Base-by-base conservation (phyloP, 2,797 vertebrate species). In the Tapera naevia region DNA sequence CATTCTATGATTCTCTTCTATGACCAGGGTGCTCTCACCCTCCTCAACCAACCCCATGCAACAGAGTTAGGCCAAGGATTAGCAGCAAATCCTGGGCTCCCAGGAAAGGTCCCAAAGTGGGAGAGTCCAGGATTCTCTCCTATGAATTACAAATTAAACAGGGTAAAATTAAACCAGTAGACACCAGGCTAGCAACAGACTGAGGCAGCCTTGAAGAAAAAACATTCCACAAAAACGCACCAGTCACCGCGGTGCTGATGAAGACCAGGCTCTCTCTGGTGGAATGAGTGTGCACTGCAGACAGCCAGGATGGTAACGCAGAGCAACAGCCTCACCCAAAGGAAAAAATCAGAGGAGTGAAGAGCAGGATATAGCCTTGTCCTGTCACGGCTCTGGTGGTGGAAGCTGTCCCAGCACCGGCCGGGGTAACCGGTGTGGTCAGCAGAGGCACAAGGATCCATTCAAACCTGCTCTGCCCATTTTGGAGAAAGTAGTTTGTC, bases 231-330 rank as follows among this genome's bases (percentile, higher is more conserved):
- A 5, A 14, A 19, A 17, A 5, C 0, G 64, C 58, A 12, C 0
- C 37, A 2, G 61, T 0, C 32, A 8, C 6, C 17, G 2, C 18
- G 0, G 64, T 3, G 53, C 56, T 9, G 60, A 1, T 17, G 92
- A 46, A 18, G 46, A 39, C 67, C 7, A 73, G 46, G 91, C 95
- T 91, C 96, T 89, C 95, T 88, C 96, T 94, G 93, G 14, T 81
- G 97, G 95, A 78, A 62, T 81, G 0, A 21, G 41, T 1, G 28
- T 2, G 80, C n/a, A 65, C 9, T 95, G 92, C 96, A 86, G 24
- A 5, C 35, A 12, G 65, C 30, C 28, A 0, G 41, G 11, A 18
- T 3, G 41, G 32, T 3, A n/a, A 8, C 9, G 1, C 11, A 3
- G 9, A 37, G 62, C 62, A 35, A 7, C 50, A 12, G 37, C 61